Evolutionary conservation across 2,797 vertebrate species (phyloP), one percentile per base, ranked within the genome.

Genomic region (Syngnathus rostellatus): DNA sequence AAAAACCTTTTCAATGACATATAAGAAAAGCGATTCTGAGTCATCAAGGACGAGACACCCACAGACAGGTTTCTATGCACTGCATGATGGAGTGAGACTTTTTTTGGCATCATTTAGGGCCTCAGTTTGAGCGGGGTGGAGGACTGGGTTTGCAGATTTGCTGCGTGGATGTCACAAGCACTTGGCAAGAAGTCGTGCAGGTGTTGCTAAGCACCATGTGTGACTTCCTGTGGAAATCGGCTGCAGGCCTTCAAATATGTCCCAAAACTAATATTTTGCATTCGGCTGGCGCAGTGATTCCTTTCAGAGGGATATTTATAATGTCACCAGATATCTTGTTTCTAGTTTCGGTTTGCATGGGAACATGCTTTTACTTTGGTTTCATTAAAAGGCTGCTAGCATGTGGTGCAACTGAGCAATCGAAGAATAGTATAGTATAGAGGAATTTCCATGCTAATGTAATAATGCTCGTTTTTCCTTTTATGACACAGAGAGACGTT

Each of bases 1-100:
- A 17, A 46, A 19, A 17, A 2, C 21, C 37, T 59, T 59, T 72
- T 77, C 69, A 54, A 65, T 57, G 68, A 70, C 70, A 70, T 41
- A 11, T 73, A 76, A 78, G 68, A 39, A 59, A 1, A 19, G n/a
- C 79, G 79, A 65, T 39, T n/a, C 19, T 63, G 50, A 73, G 75
- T 65, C 79, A 75, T 72, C 72, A 72, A 75, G 68, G 75, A 76
- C 39, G 40, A 59, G 73, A 78, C 76, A 79, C 81, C 77, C 72
- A 79, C 72, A 76, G 73, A 79, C 72, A 76, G 73, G 77, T 84
- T 76, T 77, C 72, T 69, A 69, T 64, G 67, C 63, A 16, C 63
- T 37, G 25, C 66, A 68, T 14, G 6, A 64, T 54, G 62, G 77
- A 72, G 72, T 80, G 80, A 72, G 79, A 80, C 61, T 79, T 84